phyloP scores from a whole-genome alignment of 2,113 vertebrate genomes.

The Egretta garzetta region DNA sequence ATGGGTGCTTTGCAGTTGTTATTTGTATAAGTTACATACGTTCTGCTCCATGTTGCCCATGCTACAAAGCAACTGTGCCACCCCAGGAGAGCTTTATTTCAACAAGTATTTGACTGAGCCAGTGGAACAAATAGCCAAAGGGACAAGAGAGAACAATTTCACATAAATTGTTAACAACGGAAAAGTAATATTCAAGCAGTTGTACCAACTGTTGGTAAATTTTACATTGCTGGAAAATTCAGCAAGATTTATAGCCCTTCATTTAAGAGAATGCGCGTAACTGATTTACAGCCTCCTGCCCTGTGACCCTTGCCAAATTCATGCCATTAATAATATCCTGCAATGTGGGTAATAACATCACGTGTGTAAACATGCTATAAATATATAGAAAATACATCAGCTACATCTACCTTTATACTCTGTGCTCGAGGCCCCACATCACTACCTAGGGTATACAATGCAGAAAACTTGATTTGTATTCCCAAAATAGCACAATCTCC shows the following conservation, averaged over 20 bases:
- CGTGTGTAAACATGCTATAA: background rate
- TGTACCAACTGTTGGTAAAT: background rate
- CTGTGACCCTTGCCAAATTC: background rate
- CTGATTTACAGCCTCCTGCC: background rate
- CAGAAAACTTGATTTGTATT: background rate
- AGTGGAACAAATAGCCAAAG: background rate
- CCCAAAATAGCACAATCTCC: background rate
- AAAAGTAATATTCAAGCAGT: background rate
- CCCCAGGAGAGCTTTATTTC: background rate
- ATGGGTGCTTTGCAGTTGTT: background rate
- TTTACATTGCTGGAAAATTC: background rate
- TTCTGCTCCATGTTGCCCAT: background rate
- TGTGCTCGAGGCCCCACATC: background rate
- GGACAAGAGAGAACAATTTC: background rate
- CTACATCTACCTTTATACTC: background rate
- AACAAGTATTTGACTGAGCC: background rate
- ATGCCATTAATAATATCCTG: background rate
- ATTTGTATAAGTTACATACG: background rate
- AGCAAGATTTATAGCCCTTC: background rate
- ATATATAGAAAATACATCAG: background rate
- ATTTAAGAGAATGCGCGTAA: background rate
- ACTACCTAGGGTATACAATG: background rate
- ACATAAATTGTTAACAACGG: background rate
- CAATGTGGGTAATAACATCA: background rate
- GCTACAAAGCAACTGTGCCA: background rate